Evolutionary conservation across 2,113 vertebrate genomes (phyloP).

Genomic region (Cairina moschata): DNA sequence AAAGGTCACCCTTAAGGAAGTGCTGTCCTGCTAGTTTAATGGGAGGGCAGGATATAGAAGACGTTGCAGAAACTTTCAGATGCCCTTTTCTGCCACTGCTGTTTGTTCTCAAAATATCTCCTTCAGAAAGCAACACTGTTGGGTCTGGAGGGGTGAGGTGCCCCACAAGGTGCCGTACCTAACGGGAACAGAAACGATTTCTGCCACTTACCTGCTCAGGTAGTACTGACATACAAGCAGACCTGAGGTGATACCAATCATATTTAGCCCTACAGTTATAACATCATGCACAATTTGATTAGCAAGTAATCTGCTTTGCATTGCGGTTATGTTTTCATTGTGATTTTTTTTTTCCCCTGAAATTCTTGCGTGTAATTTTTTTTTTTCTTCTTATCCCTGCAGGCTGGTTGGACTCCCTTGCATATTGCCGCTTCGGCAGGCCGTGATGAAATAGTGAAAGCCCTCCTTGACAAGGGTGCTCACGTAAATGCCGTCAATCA

Average conservation of each 20-base stretch:
- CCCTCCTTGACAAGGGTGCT: conserved; percentile 88
- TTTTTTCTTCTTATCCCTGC: background rate
- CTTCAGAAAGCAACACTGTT: background rate
- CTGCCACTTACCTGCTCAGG: background rate
- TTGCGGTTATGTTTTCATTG: background rate
- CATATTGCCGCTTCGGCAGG: conserved; percentile 97
- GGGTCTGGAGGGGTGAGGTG: background rate
- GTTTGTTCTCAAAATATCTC: background rate
- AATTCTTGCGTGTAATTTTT: background rate
- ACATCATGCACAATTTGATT: too few species aligned
- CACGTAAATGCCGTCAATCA: conserved; percentile 92
- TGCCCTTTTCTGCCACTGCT: background rate
- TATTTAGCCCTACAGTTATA: background rate
- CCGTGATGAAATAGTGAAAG: conserved; percentile 89
- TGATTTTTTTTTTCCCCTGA: background rate
- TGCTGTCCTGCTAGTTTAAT: background rate
- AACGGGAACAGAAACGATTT: background rate
- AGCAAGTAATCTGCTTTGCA: background rate
- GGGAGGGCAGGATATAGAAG: background rate
- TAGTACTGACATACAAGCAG: background rate
- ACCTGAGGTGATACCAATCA: background rate
- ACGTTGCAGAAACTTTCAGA: background rate
- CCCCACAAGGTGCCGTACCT: rapidly evolving
- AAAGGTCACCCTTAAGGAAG: background rate
- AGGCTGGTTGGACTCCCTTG: conserved; percentile 93